phyloP scores from a whole-genome alignment of 2,113 vertebrate genomes.

The Sturnus vulgaris region DNA sequence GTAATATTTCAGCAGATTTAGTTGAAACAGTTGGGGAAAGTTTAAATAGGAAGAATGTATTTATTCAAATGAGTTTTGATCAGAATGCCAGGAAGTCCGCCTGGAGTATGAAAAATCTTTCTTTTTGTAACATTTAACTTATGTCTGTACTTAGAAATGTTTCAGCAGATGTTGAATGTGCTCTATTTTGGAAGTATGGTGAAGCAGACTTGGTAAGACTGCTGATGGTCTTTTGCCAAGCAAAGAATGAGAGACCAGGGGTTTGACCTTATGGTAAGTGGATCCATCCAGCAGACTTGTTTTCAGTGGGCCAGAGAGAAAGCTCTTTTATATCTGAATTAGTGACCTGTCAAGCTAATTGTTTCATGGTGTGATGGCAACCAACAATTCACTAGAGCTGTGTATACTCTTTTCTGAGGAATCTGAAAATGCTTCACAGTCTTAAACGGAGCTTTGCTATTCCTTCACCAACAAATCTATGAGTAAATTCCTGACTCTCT shows the following conservation, averaged over 20 bases:
- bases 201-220: background rate
- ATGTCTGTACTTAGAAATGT: background rate
- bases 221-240: background rate
- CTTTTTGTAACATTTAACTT: background rate
- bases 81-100: background rate
- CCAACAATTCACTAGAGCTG: background rate
- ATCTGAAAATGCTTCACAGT: background rate
- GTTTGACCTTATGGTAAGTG: background rate
- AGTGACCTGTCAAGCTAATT: conserved; percentile 17
- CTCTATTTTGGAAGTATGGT: background rate
- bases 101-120: background rate
- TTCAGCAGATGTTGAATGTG: background rate
- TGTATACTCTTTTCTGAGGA: background rate
- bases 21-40: background rate
- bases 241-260: background rate
- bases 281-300: background rate
- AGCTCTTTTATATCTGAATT: background rate
- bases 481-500: background rate
- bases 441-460: background rate
- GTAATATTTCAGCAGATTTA: conserved; percentile 4
- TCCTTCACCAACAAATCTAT: background rate
- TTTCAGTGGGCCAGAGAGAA: background rate
- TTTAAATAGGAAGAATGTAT: conserved; percentile 9
- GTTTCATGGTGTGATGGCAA: background rate
- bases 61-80: conserved; percentile 36